These are phyloP conservation scores for Drosophila melanosoma DNA, from an alignment of 2,888 invertebrate genomes.

Conservation along the genomic window DNA sequence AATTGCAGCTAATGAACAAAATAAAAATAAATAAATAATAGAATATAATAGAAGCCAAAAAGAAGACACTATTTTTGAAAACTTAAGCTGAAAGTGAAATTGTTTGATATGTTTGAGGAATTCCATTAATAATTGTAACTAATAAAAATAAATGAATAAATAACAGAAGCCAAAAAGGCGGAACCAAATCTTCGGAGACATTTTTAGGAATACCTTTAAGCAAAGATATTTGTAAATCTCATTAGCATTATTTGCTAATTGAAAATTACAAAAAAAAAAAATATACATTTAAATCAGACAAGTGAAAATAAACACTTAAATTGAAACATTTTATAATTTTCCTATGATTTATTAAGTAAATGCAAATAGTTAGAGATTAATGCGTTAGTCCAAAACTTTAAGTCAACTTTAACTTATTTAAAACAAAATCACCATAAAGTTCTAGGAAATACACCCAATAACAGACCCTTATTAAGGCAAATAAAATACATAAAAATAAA, in stretches of 20 bases:
- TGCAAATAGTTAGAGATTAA: background rate
- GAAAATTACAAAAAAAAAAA: background rate
- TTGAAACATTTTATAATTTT: background rate
- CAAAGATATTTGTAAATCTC: background rate
- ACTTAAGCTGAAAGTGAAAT: background rate
- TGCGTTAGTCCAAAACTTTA: too few species aligned
- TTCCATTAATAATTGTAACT: background rate
- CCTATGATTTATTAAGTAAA: background rate
- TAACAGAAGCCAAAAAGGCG: too few species aligned
- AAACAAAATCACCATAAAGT: background rate
- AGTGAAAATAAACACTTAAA: background rate
- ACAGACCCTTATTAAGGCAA: background rate
- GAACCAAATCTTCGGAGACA: fast-evolving
- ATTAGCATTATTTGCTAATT: background rate
- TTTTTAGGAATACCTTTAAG: background rate
- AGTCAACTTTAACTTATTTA: background rate
- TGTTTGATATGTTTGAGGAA: too few species aligned
- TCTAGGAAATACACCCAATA: background rate
- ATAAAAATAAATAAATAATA: background rate
- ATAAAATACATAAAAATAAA: background rate
- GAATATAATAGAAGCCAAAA: background rate
- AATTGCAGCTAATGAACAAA: background rate
- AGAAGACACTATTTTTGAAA: background rate
- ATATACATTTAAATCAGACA: background rate
- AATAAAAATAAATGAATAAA: too few species aligned